Conservation (phyloP, 1,140 invertebrate genomes). For the Ladona fulva region DNA sequence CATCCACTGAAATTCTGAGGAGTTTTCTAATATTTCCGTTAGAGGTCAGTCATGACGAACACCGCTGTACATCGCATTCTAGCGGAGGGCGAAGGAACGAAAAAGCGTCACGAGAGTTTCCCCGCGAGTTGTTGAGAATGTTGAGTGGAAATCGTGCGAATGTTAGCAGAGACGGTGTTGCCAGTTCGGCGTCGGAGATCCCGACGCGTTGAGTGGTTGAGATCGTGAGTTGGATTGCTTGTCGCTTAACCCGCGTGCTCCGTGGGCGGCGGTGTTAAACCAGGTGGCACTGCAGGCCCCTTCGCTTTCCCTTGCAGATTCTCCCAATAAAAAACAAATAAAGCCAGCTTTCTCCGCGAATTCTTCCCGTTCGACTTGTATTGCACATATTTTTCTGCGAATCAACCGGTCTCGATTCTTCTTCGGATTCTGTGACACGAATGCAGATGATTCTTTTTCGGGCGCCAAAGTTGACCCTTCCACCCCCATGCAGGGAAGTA, state of each 20-base stretch:
- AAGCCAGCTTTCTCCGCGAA: not conserved
- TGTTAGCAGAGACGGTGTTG: not conserved
- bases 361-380: not conserved
- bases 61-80: too few relatives aligned
- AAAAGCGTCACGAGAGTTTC: too few relatives aligned
- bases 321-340: not conserved
- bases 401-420: not conserved
- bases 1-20: too few relatives aligned
- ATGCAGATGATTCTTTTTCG: not conserved
- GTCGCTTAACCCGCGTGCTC: not conserved
- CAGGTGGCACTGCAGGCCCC: not conserved
- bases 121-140: too few relatives aligned
- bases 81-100: too few relatives aligned
- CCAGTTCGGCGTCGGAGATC: not conserved
- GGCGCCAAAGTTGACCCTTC: not conserved
- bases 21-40: too few relatives aligned
- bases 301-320: not conserved
- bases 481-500: not conserved
- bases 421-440: not conserved
- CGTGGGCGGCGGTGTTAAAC: not conserved
- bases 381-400: not conserved
- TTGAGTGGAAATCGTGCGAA: too few relatives aligned
- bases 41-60: too few relatives aligned
- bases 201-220: not conserved
- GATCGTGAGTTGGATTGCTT: too few relatives aligned